Percentiles rank a stretch among this genome's conserved stretches.
Evolutionary conservation across 2,888 invertebrate genomes (phyloP).

Genomic region (Microctonus hyperodae): DNA sequence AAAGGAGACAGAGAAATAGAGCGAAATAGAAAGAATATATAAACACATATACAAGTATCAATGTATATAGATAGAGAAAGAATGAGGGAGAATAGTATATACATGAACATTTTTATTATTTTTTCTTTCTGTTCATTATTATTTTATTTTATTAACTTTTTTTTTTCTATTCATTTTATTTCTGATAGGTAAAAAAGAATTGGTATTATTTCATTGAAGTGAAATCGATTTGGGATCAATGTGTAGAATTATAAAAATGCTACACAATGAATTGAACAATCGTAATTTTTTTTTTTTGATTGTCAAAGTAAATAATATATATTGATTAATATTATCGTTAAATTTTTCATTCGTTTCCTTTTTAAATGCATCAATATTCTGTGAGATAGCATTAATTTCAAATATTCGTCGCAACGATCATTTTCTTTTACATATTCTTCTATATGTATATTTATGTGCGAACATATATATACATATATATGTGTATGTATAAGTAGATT

Average conservation of each 20-base stretch:
- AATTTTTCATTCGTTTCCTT: conserved; percentile 7
- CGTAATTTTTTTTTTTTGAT: conserved; percentile 25
- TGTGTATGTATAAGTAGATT: too few species aligned
- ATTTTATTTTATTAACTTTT: conserved; percentile 22
- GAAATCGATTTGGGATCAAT: conserved; percentile 7
- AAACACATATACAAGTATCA: conserved; percentile 32
- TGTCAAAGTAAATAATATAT: conserved; percentile 32
- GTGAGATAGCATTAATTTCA: background rate
- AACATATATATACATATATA: too few species aligned
- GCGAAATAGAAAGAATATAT: too few species aligned
- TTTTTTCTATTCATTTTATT: too few species aligned
- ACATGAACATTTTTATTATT: conserved; percentile 2
- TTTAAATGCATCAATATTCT: background rate
- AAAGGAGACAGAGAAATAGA: too few species aligned
- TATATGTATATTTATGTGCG: background rate
- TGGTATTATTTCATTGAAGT: background rate
- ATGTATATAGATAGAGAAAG: conserved; percentile 30
- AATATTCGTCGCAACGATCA: conserved; percentile 17
- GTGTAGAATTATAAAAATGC: conserved; percentile 25
- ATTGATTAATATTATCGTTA: conserved; percentile 20
- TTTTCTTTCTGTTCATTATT: background rate
- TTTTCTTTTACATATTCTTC: background rate
- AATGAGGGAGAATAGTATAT: background rate
- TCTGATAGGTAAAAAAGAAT: background rate
- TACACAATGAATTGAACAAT: conserved; percentile 33